Conservation (phyloP, 2,888 invertebrate genomes). For the Chrysodeixis includens region DNA sequence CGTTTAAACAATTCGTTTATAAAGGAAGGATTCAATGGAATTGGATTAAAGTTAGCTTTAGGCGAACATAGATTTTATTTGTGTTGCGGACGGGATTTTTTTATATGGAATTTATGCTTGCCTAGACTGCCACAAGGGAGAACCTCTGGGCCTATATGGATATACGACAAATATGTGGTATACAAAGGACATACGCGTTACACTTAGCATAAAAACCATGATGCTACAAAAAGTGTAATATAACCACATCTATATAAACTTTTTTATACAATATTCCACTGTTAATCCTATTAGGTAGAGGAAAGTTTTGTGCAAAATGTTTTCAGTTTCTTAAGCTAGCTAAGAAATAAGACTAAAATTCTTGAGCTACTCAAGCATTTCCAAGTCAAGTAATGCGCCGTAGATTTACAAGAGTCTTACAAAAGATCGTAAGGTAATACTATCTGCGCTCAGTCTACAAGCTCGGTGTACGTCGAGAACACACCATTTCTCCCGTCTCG, state of each 20-base stretch:
- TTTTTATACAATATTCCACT: too few relatives aligned
- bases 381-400: slow-evolving; percentile 10
- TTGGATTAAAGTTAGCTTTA: neutral
- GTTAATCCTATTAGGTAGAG: too few relatives aligned
- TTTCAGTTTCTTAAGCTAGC: neutral
- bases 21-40: neutral
- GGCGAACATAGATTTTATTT: neutral
- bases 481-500: slow-evolving; percentile 14
- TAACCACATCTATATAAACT: too few relatives aligned
- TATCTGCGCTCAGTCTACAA: neutral
- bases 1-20: neutral
- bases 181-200: too few relatives aligned
- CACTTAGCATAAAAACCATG: too few relatives aligned
- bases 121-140: too few relatives aligned
- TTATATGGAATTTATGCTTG: too few relatives aligned
- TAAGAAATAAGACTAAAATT: slow-evolving; percentile 1
- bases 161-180: too few relatives aligned
- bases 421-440: slow-evolving; percentile 14
- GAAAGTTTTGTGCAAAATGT: neutral
- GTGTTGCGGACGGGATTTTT: too few relatives aligned
- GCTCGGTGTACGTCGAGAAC: slow-evolving; percentile 16
- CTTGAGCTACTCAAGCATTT: neutral
- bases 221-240: too few relatives aligned
- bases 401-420: slow-evolving; percentile 20
- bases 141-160: too few relatives aligned